Percentiles rank a stretch among this genome's conserved stretches.
Conservation (phyloP, 2,888 invertebrate genomes). For the Sepioteuthis lessoniana region DNA sequence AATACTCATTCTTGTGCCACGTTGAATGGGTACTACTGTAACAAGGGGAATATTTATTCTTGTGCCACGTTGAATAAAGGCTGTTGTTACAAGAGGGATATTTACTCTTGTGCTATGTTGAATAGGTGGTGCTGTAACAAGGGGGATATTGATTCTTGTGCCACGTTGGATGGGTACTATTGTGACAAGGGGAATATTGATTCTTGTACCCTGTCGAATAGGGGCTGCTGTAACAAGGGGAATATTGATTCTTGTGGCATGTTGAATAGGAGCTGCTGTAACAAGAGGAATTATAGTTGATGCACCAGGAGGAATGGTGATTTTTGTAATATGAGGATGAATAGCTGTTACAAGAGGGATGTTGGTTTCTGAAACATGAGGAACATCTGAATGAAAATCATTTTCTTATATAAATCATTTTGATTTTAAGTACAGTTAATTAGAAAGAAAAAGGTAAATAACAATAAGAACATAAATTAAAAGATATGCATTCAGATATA, state of each 20-base stretch:
- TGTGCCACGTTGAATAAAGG: background rate
- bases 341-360: background rate
- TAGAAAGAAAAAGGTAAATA: background rate
- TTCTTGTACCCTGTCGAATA: too few species aligned
- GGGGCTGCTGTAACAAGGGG: background rate
- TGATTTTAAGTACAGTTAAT: background rate
- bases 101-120: background rate
- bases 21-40: background rate
- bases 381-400: background rate
- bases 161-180: background rate
- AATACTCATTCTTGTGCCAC: background rate
- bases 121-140: background rate
- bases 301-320: background rate
- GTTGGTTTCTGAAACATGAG: background rate
- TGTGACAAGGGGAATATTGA: background rate
- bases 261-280: background rate
- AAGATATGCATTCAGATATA: too few species aligned
- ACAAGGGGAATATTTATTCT: background rate
- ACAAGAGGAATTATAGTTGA: background rate
- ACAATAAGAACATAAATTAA: background rate
- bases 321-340: background rate
- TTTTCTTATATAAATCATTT: background rate
- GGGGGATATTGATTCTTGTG: background rate
- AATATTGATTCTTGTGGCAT: background rate
- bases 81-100: background rate